Evolutionary conservation across 2,888 invertebrate genomes (phyloP), one percentile per base, ranked within the genome.

Genomic region (Pollenia griseotomentosa): DNA sequence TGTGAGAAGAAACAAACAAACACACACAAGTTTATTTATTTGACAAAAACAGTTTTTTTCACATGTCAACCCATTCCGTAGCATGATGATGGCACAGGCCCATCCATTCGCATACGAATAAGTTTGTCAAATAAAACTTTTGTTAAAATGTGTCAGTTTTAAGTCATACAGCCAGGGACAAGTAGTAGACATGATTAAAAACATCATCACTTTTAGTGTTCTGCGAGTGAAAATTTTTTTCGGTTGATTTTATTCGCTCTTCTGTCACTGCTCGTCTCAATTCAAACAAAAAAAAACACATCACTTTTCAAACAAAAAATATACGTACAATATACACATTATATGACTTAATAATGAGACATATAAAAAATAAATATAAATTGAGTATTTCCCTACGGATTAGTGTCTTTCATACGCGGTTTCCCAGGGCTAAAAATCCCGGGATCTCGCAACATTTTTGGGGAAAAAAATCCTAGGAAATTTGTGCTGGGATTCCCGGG

Each of bases 41-140:
- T 55, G 42, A 71, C 44, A 57, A 57, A 59, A 57, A 73, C 40
- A 70, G 42, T 19, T 23, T 57, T 42, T 16, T 65, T 73, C 77
- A 66, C 77, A 77, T 77, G 77, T 66, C 77, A 77, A 65, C 55
- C 42, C 44, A 53, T 53, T 63, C 40, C 16, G 51, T 23, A 57
- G 19, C 53, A n/a, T 63, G 42, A 33, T 33, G 33, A 33, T 33
- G 33, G 33, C 11, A n/a, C 42, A 55, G 42, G 12, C 55, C 12
- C 14, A 11, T 55, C 40, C 70, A 53, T 70, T n/a, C 70, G 11
- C 33, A 70, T 40, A 55, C 42, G 42, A 42, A 8, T 63, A 42
- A 40, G 16, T 7, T 33, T 33, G 33, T 33, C 11, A 59, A 74
- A 61, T 16, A 74, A 19, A n/a, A 61, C 12, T 48, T 9, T 33